Evolutionary conservation across 2,113 vertebrate species (phyloP).

Genomic region (Phyllopteryx taeniolatus): DNA sequence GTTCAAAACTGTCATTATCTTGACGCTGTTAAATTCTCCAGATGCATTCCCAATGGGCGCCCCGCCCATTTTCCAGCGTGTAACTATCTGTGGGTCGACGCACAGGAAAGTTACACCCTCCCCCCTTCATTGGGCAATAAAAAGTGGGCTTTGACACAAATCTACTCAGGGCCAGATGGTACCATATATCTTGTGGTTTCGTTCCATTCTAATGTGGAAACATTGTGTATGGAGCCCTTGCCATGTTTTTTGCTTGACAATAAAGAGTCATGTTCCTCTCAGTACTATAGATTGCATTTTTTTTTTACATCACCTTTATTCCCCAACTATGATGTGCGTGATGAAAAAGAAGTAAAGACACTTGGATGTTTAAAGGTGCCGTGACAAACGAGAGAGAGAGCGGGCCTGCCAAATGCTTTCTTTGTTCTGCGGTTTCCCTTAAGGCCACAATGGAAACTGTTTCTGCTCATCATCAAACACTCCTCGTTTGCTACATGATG

Average conservation of each 20-base stretch:
- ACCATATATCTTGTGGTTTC: constrained; percentile 61
- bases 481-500: constrained; percentile 54
- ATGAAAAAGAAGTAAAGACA: constrained; percentile 35
- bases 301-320: constrained; percentile 9
- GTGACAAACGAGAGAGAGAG: constrained; percentile 45
- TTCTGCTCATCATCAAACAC: constrained; percentile 48
- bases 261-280: constrained; percentile 27
- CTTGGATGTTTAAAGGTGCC: constrained; percentile 41
- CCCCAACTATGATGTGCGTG: not conserved
- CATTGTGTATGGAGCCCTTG: constrained; percentile 17
- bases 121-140: constrained; percentile 60
- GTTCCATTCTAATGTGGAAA: constrained; percentile 49
- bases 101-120: constrained; percentile 61
- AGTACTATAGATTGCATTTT: constrained; percentile 1
- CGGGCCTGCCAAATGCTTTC: constrained; percentile 36
- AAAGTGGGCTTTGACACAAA: constrained; percentile 66
- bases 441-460: constrained; percentile 59
- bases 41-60: constrained; percentile 61
- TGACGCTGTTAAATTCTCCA: constrained; percentile 59
- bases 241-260: constrained; percentile 43
- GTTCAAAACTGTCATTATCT: constrained; percentile 20
- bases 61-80: constrained; percentile 59
- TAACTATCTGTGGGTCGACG: constrained; percentile 61
- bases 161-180: constrained; percentile 66
- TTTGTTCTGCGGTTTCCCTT: constrained; percentile 63